Evolutionary conservation across 2,888 invertebrate species (phyloP).

Genomic region (Lycophotia porphyrea): DNA sequence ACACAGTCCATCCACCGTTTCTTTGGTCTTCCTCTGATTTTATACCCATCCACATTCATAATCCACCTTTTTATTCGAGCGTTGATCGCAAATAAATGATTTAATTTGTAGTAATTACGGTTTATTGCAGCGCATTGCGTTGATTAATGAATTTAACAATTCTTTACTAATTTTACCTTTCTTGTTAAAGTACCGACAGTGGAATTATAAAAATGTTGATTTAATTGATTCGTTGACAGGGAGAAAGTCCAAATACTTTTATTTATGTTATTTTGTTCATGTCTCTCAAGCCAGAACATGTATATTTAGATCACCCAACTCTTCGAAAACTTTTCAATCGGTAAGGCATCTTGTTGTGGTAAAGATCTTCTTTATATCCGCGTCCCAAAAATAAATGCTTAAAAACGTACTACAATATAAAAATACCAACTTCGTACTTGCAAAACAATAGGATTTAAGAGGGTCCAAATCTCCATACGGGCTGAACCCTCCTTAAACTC

Average conservation of each 20-base stretch:
- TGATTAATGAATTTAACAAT: neutral
- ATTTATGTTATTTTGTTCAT: neutral
- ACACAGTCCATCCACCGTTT: no score
- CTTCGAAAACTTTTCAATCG: neutral
- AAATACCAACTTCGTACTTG: constrained; percentile 62
- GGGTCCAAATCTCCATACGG: constrained; percentile 83
- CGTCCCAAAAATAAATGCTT: constrained; percentile 4
- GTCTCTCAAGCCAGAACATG: fast-evolving
- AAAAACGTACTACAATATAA: constrained; percentile 51
- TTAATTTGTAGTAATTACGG: neutral
- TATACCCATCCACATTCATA: no score
- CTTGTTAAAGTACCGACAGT: neutral
- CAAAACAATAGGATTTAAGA: constrained; percentile 80
- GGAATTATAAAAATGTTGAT: neutral
- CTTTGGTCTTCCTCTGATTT: no score
- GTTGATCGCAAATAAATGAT: neutral
- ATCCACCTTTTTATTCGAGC: no score
- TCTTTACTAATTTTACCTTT: neutral
- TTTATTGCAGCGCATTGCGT: neutral
- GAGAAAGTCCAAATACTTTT: no score
- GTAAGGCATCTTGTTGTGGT: neutral
- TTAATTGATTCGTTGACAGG: neutral
- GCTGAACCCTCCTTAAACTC: constrained; percentile 69
- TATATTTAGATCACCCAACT: neutral
- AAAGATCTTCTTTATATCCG: no score